phyloP scores from a whole-genome alignment of 2,113 vertebrate species.

The Oryzias javanicus region DNA sequence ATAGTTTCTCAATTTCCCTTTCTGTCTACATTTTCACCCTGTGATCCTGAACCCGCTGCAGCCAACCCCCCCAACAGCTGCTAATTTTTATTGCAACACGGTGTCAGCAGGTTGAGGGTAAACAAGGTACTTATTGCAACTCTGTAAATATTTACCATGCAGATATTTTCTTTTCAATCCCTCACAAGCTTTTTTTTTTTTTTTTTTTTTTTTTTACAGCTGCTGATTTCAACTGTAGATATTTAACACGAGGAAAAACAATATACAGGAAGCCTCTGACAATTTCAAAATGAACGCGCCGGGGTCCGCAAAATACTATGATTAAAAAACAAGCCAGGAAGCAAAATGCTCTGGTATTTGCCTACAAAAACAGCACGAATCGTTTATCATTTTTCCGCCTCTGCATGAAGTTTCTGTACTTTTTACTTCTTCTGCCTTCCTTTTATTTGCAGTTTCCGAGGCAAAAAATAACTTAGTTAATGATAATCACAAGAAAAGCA shows the following conservation, averaged over 20 bases:
- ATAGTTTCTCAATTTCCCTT: too few relatives aligned
- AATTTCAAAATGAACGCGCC: slow-evolving; percentile 8
- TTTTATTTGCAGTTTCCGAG: slow-evolving; percentile 31
- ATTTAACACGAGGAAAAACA: slow-evolving; percentile 28
- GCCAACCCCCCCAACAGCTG: slow-evolving; percentile 2
- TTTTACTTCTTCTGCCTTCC: slow-evolving; percentile 33
- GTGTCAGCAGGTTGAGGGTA: slow-evolving; percentile 15
- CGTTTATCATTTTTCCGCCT: slow-evolving; percentile 45
- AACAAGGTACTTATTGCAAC: slow-evolving; percentile 24
- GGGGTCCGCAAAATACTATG: slow-evolving; percentile 30
- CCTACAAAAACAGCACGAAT: slow-evolving; percentile 46
- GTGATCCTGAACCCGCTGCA: too few relatives aligned
- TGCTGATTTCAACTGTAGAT: slow-evolving; percentile 9
- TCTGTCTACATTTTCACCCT: neutral
- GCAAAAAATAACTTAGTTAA: slow-evolving; percentile 3
- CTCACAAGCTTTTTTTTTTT: slow-evolving; percentile 1
- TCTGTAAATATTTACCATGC: slow-evolving; percentile 42
- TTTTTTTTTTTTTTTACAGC: slow-evolving; percentile 7
- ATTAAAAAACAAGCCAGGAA: slow-evolving; percentile 32
- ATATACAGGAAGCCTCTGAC: slow-evolving; percentile 19
- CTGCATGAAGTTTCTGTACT: slow-evolving; percentile 12
- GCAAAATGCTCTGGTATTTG: slow-evolving; percentile 33
- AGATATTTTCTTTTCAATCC: slow-evolving; percentile 4
- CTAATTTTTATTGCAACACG: slow-evolving; percentile 14
- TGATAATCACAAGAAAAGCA: slow-evolving; percentile 12